Percentiles rank a stretch among this genome's conserved stretches.
phyloP scores from a whole-genome alignment of 2,888 invertebrate genomes.

The Acanthosepion esculentum region DNA sequence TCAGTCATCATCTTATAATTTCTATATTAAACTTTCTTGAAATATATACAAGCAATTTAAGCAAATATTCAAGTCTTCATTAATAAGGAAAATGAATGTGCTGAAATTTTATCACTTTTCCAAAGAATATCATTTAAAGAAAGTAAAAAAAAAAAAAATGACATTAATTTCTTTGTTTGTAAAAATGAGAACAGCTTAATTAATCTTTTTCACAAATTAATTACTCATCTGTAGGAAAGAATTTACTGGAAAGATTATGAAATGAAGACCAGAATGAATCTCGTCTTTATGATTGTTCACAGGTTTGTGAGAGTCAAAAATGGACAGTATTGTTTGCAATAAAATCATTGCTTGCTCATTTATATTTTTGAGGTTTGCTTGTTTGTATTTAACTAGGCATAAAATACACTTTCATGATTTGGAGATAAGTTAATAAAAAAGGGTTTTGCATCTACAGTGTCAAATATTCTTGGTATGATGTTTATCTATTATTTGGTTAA shows the following conservation, averaged over 20 bases:
- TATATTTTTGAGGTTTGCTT: too few relatives aligned
- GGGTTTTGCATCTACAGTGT: background rate
- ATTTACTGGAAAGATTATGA: background rate
- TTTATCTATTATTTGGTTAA: background rate
- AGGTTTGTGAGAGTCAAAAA: background rate
- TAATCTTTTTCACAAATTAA: background rate
- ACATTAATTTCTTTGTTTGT: constrained; percentile 1
- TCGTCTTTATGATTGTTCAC: background rate
- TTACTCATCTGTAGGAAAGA: background rate
- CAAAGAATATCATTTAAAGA: background rate
- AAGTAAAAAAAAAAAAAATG: background rate
- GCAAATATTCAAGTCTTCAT: background rate
- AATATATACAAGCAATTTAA: background rate
- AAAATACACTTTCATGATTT: background rate
- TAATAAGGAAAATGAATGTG: background rate
- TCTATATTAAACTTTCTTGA: background rate
- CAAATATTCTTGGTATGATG: background rate
- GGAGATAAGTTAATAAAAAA: background rate
- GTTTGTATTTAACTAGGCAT: too few relatives aligned
- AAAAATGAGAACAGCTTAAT: constrained; percentile 1
- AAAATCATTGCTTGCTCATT: background rate
- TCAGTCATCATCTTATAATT: background rate
- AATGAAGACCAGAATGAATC: background rate
- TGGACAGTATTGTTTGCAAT: background rate
- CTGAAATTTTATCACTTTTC: background rate